Base-by-base conservation (phyloP, 1,140 invertebrate genomes). In the Polyergus mexicanus region DNA sequence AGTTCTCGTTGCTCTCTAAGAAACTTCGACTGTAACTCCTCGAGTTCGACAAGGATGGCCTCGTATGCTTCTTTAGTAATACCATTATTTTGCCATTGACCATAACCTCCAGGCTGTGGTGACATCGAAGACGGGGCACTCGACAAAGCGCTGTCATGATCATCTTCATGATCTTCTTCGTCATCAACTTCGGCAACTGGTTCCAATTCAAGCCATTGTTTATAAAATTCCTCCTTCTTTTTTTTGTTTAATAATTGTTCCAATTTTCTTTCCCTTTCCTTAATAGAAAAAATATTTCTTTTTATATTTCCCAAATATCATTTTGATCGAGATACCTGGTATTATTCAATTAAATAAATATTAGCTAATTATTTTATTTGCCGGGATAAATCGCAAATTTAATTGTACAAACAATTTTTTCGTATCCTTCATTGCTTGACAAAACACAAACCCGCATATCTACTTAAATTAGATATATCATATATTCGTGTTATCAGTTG, bases 131-230 rank as follows among this genome's bases (percentile, higher is more conserved):
- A 90, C 3, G 94, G 93, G 11, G 92, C 93, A 71, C 93, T 94
- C 0, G 93, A 94, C 1, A 94, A 84, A 2, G 92, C 93, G 41
- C 94, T 94, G 69, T 94, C 94, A 16, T 32, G 32, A 32, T 91
- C 92, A 84, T 94, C 92, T 58, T 94, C 94, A 41, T 94, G 91
- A 74, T 94, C 92, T 56, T 93, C 93, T 66, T 94, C 93, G 62
- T 95, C 94, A 44, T 94, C 93, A 2, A 95, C 93, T 89, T 95
- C 94, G 22, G 92, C 93, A 0, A 94, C 94, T 16, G 94, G 93
- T 44, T 94, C 94, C 8, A 95, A 69, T 56, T 94, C 94, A 11
- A 94, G 54, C 92, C 94, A 95, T 32, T 94, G 93, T 38, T 92
- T 93, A 75, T 93, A 94, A 76, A 93, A 94, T 87, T 93, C 93